phyloP scores from a whole-genome alignment of 1,140 invertebrate genomes.

The Pseudomyrmex gracilis region DNA sequence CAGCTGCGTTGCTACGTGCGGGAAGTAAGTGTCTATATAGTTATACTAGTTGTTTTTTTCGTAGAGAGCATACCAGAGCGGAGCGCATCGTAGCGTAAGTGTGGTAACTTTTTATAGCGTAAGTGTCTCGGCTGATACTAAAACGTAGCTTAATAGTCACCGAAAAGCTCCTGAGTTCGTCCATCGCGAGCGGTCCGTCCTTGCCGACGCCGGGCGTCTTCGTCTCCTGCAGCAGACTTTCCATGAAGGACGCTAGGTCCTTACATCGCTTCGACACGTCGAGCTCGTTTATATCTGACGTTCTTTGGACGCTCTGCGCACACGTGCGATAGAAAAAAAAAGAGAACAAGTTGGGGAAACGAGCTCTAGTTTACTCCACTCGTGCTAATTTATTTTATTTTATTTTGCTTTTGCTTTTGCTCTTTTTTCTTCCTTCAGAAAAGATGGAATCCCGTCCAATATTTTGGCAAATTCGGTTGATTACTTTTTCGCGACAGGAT shows the following conservation, averaged over 20 bases:
- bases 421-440: not conserved
- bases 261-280: conserved; percentile 89
- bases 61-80: conserved; percentile 64
- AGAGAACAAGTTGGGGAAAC: conserved; percentile 58
- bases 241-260: conserved; percentile 91
- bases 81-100: conserved; percentile 62
- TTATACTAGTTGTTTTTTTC: conserved; percentile 2
- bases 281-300: conserved; percentile 72
- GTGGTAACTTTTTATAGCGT: conserved; percentile 32
- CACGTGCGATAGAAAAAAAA: conserved; percentile 74
- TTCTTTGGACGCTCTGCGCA: conserved; percentile 83
- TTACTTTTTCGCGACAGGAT: too few relatives aligned
- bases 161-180: conserved; percentile 84
- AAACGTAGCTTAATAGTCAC: conserved; percentile 85
- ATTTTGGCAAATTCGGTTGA: too few relatives aligned
- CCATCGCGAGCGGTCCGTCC: conserved; percentile 77
- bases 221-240: conserved; percentile 89
- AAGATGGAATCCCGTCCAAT: not conserved
- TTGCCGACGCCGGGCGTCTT: conserved; percentile 86
- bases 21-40: not conserved
- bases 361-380: not conserved
- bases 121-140: conserved; percentile 71
- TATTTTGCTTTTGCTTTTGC: not conserved
- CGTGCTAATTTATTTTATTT: not conserved
- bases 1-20: conserved; percentile 17